phyloP scores from a whole-genome alignment of 2,797 vertebrate genomes.

The Gephyroberyx darwinii region DNA sequence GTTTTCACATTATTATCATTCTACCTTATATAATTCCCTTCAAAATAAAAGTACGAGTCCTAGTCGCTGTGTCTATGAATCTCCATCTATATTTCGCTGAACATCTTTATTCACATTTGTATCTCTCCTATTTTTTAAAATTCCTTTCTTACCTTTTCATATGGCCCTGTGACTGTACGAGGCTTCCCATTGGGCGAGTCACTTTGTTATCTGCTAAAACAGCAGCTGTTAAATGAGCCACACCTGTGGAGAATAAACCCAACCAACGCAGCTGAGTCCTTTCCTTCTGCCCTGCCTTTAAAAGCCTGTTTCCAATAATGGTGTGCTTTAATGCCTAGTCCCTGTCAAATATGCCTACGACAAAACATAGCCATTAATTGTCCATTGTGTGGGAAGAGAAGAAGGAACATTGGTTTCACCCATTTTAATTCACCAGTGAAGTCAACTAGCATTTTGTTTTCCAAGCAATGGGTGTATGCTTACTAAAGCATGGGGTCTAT shows the following conservation, averaged over 20 bases:
- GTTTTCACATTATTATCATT: too few species aligned
- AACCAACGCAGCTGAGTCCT: constrained; percentile 34
- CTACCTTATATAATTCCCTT: too few species aligned
- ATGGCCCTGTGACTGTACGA: neutral
- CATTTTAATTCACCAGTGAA: constrained; percentile 14
- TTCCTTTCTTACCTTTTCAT: neutral
- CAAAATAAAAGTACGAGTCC: too few species aligned
- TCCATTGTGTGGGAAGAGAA: neutral
- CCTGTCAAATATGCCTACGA: neutral
- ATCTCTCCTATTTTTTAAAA: neutral
- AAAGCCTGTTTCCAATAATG: neutral
- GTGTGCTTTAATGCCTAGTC: neutral
- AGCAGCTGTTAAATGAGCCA: constrained; percentile 43
- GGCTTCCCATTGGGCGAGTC: constrained; percentile 8
- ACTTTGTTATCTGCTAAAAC: constrained; percentile 48
- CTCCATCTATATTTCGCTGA: too few species aligned
- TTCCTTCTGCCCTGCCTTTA: constrained; percentile 17
- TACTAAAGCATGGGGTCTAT: too few species aligned
- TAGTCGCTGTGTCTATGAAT: too few species aligned
- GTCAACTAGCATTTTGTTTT: neutral
- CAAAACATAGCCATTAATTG: neutral
- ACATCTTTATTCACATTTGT: constrained; percentile 4
- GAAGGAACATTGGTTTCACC: constrained; percentile 17
- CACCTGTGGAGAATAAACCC: constrained; percentile 53
- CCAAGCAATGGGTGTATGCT: too few species aligned